Conservation (phyloP, 35 echinoderm and acorn worm species). For the Amphiura filiformis region DNA sequence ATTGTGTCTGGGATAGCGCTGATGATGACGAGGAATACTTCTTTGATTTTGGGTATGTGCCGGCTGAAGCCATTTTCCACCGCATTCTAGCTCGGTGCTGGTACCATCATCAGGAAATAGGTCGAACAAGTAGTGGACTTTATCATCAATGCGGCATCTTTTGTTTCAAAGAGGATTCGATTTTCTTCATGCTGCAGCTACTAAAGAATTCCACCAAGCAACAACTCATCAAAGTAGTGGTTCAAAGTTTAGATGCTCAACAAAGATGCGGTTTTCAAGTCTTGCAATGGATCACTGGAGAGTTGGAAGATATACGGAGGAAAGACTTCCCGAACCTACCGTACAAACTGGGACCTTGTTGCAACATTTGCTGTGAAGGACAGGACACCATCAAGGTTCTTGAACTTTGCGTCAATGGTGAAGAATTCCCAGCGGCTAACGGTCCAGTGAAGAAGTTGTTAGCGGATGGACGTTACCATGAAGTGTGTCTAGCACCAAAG, state of each 20-base stretch:
- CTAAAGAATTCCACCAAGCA: neutral
- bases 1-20: neutral
- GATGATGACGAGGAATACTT: constrained; percentile 27
- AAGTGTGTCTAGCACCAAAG: constrained; percentile 17
- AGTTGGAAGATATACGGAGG: too few relatives aligned
- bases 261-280: neutral
- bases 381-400: too few relatives aligned
- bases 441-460: neutral
- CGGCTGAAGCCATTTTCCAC: neutral
- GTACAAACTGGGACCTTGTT: constrained; percentile 25
- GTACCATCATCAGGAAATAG: neutral
- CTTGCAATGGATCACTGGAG: too few relatives aligned
- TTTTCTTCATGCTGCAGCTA: neutral
- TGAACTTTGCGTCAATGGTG: constrained; percentile 1
- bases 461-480: neutral
- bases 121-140: neutral
- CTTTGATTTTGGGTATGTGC: constrained; percentile 48
- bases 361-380: neutral
- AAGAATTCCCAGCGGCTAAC: constrained; percentile 9
- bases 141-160: neutral
- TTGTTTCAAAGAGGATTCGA: neutral
- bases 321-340: constrained; percentile 24
- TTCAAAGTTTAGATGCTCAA: neutral
- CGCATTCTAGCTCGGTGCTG: constrained; percentile 27
- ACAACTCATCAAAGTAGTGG: neutral